Evolutionary conservation across 23 tunicate genomes (phyloP).

Genomic region (Pegea sp.): DNA sequence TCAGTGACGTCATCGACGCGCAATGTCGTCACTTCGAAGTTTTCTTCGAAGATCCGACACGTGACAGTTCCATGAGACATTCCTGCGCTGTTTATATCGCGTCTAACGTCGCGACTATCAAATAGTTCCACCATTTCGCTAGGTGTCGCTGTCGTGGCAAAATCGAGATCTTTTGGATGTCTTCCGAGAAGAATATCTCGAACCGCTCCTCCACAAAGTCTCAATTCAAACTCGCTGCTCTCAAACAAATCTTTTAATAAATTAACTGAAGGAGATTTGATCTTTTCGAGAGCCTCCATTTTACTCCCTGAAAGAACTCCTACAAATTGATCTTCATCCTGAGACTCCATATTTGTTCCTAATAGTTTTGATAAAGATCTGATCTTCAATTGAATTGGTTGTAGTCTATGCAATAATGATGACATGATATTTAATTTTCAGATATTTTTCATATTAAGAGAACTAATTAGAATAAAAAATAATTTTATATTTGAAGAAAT

Average conservation of each 20-base stretch:
- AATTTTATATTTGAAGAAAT: too few species aligned
- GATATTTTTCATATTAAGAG: too few species aligned
- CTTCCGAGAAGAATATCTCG: slow-evolving; percentile 52
- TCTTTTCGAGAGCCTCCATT: too few species aligned
- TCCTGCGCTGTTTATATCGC: slow-evolving; percentile 42
- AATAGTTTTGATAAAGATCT: too few species aligned
- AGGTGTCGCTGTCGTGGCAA: slow-evolving; percentile 98
- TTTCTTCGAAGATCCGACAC: slow-evolving; percentile 71
- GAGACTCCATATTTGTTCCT: too few species aligned
- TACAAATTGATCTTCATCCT: too few species aligned
- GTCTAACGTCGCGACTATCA: slow-evolving; percentile 22
- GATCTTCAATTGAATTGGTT: too few species aligned
- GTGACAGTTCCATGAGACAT: slow-evolving; percentile 93
- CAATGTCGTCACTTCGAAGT: slow-evolving; percentile 88
- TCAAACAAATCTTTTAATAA: slow-evolving; percentile 23
- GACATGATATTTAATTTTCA: too few species aligned
- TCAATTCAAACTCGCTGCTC: slow-evolving; percentile 23
- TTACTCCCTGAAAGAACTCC: too few species aligned
- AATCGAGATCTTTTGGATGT: slow-evolving; percentile 71
- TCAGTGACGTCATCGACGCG: slow-evolving; percentile 75
- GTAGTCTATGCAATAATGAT: too few species aligned
- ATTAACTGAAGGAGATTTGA: too few species aligned
- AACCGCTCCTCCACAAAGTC: slow-evolving; percentile 90
- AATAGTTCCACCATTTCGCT: slow-evolving; percentile 74
- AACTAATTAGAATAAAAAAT: too few species aligned